Evolutionary conservation across 2,888 invertebrate genomes (phyloP).

Genomic region (Apodemia duryi): DNA sequence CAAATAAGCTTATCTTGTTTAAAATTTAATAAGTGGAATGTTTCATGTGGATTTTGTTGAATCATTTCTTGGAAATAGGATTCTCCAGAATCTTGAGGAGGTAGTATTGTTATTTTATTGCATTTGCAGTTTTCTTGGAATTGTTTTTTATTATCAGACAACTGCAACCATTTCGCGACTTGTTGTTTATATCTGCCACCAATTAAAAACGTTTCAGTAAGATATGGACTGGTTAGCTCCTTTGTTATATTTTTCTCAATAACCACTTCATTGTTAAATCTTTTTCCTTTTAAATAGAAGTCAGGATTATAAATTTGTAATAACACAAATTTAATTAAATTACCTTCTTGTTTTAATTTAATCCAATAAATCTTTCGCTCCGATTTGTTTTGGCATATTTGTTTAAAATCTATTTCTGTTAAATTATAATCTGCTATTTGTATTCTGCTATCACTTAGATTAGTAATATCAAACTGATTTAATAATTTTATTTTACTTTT

Average conservation of each 20-base stretch:
- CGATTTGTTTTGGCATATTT: not conserved
- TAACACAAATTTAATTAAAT: not conserved
- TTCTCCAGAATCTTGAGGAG: not conserved
- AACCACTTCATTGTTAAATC: slow-evolving; percentile 13
- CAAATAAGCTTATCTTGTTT: slow-evolving; percentile 5
- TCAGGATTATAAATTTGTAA: slow-evolving; percentile 16
- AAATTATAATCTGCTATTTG: slow-evolving; percentile 1
- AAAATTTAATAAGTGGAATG: slow-evolving; percentile 8
- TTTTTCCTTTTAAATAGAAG: slow-evolving; percentile 11
- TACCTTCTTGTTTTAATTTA: not conserved
- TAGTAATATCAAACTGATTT: not conserved
- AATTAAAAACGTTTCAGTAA: not conserved
- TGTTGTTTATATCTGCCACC: not conserved
- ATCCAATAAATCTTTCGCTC: slow-evolving; percentile 12
- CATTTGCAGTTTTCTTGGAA: not conserved
- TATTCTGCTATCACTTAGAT: not conserved
- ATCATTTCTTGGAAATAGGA: not conserved
- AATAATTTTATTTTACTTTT: not conserved
- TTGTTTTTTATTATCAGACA: not conserved
- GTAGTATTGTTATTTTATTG: not conserved
- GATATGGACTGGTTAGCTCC: not conserved
- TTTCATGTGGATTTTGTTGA: slow-evolving; percentile 5
- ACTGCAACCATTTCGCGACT: slow-evolving; percentile 2
- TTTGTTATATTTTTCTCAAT: slow-evolving; percentile 3
- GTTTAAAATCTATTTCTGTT: not conserved